Evolutionary conservation across 2,113 vertebrate species (phyloP).

Genomic region (Myocastor coypus): DNA sequence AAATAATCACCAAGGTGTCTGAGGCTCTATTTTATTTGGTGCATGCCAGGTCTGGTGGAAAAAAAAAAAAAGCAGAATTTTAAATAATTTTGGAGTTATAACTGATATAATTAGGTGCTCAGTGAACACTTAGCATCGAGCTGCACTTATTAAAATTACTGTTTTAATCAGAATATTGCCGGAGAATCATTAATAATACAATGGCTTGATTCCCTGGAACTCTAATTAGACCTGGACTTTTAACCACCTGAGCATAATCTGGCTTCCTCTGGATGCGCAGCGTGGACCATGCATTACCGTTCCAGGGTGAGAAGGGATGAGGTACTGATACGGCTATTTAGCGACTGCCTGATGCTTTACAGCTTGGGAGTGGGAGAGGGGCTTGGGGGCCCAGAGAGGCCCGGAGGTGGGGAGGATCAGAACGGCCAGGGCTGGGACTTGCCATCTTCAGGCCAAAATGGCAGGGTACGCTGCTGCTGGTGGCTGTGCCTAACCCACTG

Average conservation of each 20-base stretch:
- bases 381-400: background rate
- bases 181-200: constrained; percentile 88
- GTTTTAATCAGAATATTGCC: constrained; percentile 86
- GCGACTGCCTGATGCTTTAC: background rate
- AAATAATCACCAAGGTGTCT: constrained; percentile 83
- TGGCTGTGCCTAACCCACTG: background rate
- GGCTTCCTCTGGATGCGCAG: constrained; percentile 52
- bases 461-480: background rate
- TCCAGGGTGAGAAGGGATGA: constrained; percentile 9
- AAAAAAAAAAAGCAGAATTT: constrained; percentile 82
- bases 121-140: constrained; percentile 83
- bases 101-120: constrained; percentile 88
- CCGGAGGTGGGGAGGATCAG: background rate
- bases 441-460: background rate
- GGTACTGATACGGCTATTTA: background rate
- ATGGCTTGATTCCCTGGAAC: constrained; percentile 81
- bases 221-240: constrained; percentile 85
- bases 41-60: constrained; percentile 61
- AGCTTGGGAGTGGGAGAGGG: background rate
- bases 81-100: constrained; percentile 83
- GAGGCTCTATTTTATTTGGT: constrained; percentile 75
- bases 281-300: constrained; percentile 67
- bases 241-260: constrained; percentile 80
- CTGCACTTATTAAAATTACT: constrained; percentile 87
- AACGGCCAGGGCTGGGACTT: background rate